These are phyloP conservation scores for Macropodus opercularis DNA, from an alignment of 2,797 vertebrate species.

Conservation along the genomic window DNA sequence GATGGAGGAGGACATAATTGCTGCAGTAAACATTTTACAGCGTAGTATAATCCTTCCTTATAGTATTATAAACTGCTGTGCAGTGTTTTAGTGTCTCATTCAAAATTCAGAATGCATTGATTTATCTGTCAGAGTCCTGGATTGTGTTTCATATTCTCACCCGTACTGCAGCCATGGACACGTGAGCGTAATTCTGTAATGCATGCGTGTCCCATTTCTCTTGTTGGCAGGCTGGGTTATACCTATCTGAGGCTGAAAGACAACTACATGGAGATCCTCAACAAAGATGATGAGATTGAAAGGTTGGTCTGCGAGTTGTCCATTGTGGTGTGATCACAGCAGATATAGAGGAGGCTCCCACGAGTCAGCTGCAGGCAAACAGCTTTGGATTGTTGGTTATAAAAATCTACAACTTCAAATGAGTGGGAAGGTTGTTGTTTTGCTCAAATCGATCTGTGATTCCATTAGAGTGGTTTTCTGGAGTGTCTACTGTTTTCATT, in stretches of 20 bases:
- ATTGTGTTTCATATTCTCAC: not conserved
- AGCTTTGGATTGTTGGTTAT: slow-evolving; percentile 27
- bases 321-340: slow-evolving; percentile 38
- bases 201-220: slow-evolving; percentile 13
- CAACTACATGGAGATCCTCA: slow-evolving; percentile 95
- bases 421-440: slow-evolving; percentile 21
- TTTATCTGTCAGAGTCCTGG: not conserved
- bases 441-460: slow-evolving; percentile 26
- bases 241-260: slow-evolving; percentile 94
- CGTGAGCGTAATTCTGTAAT: slow-evolving; percentile 3
- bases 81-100: not conserved
- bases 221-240: slow-evolving; percentile 88
- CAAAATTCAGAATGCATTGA: not conserved
- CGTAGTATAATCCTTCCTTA: not conserved
- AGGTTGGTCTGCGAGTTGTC: slow-evolving; percentile 78
- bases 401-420: slow-evolving; percentile 23
- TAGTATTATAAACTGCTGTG: not conserved
- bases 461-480: slow-evolving; percentile 29
- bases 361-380: slow-evolving; percentile 28
- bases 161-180: not conserved
- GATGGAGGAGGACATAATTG: not conserved
- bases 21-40: not conserved
- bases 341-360: slow-evolving; percentile 10
- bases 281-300: slow-evolving; percentile 93
- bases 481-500: slow-evolving; percentile 47